phyloP scores from a whole-genome alignment of 1,140 invertebrate genomes.

The Euborellia annulipes region DNA sequence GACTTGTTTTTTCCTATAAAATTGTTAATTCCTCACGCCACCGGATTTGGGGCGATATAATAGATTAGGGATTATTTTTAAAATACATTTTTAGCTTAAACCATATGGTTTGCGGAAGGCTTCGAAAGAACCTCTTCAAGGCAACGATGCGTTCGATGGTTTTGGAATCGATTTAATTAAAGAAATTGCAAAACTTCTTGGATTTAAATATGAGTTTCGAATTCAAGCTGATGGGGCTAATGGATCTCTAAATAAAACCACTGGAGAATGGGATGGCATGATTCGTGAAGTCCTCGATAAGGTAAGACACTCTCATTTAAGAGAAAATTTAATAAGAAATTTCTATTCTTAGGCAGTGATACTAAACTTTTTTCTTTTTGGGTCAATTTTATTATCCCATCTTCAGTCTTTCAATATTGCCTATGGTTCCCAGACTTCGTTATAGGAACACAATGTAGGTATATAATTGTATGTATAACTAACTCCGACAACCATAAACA shows the following conservation, averaged over 20 bases:
- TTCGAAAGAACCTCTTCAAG: constrained; percentile 46
- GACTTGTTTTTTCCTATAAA: no score
- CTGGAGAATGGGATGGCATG: constrained; percentile 74
- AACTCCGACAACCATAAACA: no score
- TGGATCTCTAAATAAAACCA: constrained; percentile 43
- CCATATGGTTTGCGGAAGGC: constrained; percentile 78
- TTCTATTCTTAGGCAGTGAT: no score
- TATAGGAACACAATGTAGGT: no score
- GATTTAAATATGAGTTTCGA: constrained; percentile 74
- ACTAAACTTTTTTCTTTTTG: no score
- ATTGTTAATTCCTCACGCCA: no score
- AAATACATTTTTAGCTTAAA: constrained; percentile 41
- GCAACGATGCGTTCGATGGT: constrained; percentile 68
- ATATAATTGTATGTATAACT: not conserved
- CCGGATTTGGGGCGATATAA: no score
- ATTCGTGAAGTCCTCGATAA: constrained; percentile 61
- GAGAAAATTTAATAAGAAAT: no score
- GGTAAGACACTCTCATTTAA: constrained; percentile 25
- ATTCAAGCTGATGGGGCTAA: constrained; percentile 60
- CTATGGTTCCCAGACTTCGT: no score
- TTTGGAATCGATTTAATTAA: constrained; percentile 68
- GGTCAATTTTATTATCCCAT: no score
- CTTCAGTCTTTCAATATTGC: no score
- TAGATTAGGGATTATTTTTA: no score
- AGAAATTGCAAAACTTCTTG: constrained; percentile 50